Base-by-base conservation (phyloP, 2,113 vertebrate genomes). In the zebrafish (Danio rerio) region DNA sequence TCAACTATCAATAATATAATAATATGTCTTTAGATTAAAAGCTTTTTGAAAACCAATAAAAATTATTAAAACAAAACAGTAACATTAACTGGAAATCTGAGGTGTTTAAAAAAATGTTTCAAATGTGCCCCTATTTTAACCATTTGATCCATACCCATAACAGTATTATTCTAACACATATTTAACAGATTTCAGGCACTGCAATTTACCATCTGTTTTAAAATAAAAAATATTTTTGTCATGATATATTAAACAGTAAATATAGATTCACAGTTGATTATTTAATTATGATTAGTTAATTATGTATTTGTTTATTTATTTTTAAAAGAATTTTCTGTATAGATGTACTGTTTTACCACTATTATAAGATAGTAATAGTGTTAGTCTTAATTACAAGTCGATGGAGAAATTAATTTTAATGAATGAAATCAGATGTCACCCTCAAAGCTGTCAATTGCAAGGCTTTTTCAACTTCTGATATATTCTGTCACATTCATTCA, bases 371-470 rank as follows among this genome's bases (percentile, higher is more conserved):
- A 76, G 21, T n/a, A n/a, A n/a, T n/a, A 45, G 12, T 7, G 12
- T n/a, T 10, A 75, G 72, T 40, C 16, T n/a, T 15, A 18, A 53
- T 16, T 10, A 5, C 9, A 5, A 59, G 16, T 43, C 21, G 42
- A 13, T 43, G 47, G 12, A 6, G 12, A 43, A 3, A 15, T 74
- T 11, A 45, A 58, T 12, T 59, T 53, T 43, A 49, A 18, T 81
- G 77, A 20, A 53, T 81, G 62, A 68, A 42, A n/a, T 43, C 5
- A 12, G 6, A 9, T 20, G 4, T 42, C 52, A 65, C 79, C 55
- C 16, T 58, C 40, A 66, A 76, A 56, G 42, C 50, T 75, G 59
- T 82, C 80, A 82, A 56, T 82, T 82, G 56, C 47, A 65, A 53
- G 71, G 7, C n/a, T 2, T 59, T 59, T 76, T 40, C 10, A 42